phyloP scores from a whole-genome alignment of 2,113 vertebrate genomes.

The Calyptommatus sinebrachiatus region DNA sequence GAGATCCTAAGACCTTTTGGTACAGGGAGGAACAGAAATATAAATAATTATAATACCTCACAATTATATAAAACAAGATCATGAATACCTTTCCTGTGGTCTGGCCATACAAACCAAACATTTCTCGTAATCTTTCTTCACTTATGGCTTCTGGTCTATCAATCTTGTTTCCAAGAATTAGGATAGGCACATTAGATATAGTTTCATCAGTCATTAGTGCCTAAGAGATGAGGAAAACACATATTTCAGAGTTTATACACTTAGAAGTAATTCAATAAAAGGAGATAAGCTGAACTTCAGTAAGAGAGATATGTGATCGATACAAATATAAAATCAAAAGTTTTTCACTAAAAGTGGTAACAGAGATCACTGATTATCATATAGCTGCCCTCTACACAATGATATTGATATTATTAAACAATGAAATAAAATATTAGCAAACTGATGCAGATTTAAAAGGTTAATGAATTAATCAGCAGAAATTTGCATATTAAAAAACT shows the following conservation, averaged over 20 bases:
- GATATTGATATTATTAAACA: neutral
- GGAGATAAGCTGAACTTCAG: neutral
- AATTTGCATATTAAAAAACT: neutral
- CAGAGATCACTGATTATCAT: neutral
- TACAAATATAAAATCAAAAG: too few species aligned
- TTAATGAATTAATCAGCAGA: neutral
- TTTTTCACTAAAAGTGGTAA: too few species aligned
- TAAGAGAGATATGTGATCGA: too few species aligned
- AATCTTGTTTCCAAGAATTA: constrained; percentile 98
- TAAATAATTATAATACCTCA: too few species aligned
- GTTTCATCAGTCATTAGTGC: constrained; percentile 98
- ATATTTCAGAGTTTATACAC: constrained; percentile 5
- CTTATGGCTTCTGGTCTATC: constrained; percentile 95
- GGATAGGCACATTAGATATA: constrained; percentile 94
- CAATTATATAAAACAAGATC: neutral
- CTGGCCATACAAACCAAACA: constrained; percentile 91
- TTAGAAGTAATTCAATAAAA: neutral
- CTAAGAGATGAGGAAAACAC: constrained; percentile 62
- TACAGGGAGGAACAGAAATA: too few species aligned
- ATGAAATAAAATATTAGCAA: neutral
- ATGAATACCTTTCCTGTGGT: constrained; percentile 93
- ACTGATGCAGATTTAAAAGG: neutral
- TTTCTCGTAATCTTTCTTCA: constrained; percentile 89
- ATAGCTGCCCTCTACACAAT: neutral
- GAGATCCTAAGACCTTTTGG: too few species aligned